phyloP scores from a whole-genome alignment of 2,888 invertebrate genomes.

The Stramonita haemastoma region DNA sequence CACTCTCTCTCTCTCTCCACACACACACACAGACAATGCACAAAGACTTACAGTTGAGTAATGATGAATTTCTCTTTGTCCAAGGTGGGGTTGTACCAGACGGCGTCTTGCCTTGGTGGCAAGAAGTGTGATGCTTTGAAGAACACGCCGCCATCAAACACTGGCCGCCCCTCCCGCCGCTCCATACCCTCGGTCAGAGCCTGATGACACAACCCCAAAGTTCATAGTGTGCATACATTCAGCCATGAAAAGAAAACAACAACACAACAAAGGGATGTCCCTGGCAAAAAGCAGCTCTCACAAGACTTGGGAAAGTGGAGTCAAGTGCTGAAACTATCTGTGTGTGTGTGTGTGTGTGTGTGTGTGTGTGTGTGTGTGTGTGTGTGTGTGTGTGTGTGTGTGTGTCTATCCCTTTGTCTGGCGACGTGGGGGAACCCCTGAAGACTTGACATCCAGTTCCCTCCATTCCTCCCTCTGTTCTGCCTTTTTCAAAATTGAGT shows the following conservation, averaged over 20 bases:
- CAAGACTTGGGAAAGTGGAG: no score
- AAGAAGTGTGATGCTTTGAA: neutral
- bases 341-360: no score
- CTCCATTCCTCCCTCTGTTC: no score
- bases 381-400: no score
- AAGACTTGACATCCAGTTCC: no score
- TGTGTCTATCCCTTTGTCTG: no score
- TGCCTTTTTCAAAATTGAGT: no score
- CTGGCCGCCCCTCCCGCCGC: neutral
- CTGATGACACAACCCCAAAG: neutral
- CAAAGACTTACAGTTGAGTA: constrained; percentile 4
- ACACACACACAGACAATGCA: neutral
- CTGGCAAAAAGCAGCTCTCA: no score
- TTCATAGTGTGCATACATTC: neutral
- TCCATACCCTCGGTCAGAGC: neutral
- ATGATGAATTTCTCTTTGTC: neutral
- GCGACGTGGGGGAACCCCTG: no score
- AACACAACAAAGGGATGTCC: no score
- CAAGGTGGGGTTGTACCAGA: neutral
- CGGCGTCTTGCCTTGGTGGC: neutral
- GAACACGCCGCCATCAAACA: neutral
- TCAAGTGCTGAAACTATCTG: no score
- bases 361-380: no score
- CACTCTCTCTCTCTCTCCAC: neutral
- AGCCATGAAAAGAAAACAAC: neutral